Evolutionary conservation across 2,888 invertebrate genomes (phyloP), one percentile per base, ranked within the genome.

Genomic region (Aproaerema taeniolella): DNA sequence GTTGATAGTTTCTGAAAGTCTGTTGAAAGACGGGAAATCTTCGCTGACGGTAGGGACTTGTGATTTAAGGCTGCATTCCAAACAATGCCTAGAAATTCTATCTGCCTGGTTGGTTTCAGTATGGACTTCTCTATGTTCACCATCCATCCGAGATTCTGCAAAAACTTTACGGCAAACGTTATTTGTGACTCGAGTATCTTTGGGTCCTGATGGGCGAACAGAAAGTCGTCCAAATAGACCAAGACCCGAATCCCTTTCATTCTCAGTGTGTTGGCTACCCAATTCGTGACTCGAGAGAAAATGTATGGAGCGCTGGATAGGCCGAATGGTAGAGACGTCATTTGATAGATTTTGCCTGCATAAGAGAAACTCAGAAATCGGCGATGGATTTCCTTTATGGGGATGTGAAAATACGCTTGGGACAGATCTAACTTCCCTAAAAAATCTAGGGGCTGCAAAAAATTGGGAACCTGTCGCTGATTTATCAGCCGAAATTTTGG

Each of bases 191-290:
- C 13, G 1, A 37, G 12, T 1, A 20, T n/a, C 5, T 30, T 2
- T 9, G 15, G 34, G 15, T 51, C 24, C 6, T 49, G 47, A 16
- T 49, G 39, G 0, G 12, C 43, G 1, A 52, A 17, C 9, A 49
- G 13, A 12, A 42, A 49, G 35, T 49, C 49, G 51, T 49, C 43
- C 13, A 52, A 33, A n/a, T 49, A 49, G 1, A 52, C 49, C 6
- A 49, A n/a, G 2, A 52, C 17, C 6, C 45, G 33, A 0, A 49
- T 11, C 1, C 49, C 49, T 31, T 31, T 36, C n/a, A 36, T 9
- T 28, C 47, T 37, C 0, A 52, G 28, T 2, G 34, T 14, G 4
- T 30, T 36, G 4, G 45, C 45, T 4, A 48, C 20, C 47, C 51
- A 49, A 12, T 47, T 49, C 12, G 38, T 46, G 0, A 52, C 9